Conservation (phyloP, 2,113 vertebrate genomes). For the Caranx melampygus region DNA sequence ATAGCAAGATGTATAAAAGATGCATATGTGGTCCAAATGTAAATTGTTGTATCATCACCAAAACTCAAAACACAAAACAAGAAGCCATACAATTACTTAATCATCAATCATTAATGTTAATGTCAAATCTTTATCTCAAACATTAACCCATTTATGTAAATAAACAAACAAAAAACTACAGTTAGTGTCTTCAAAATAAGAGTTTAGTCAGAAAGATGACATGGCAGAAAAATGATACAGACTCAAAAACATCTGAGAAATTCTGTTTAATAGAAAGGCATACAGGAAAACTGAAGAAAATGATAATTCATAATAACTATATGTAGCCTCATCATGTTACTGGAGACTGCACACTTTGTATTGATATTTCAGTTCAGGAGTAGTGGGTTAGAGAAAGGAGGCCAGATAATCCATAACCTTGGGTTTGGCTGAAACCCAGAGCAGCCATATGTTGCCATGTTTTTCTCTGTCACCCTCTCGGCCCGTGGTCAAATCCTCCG, state of each 20-base stretch:
- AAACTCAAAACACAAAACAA: not conserved
- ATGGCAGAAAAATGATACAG: not conserved
- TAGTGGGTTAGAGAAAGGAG: constrained; percentile 1
- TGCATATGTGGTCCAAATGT: not conserved
- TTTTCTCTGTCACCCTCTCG: constrained; percentile 38
- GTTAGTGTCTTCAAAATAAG: no score
- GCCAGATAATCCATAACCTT: constrained; percentile 32
- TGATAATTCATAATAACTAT: not conserved
- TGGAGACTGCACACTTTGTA: not conserved
- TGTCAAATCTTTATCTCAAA: not conserved
- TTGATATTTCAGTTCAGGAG: not conserved
- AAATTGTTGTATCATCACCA: not conserved
- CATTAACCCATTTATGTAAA: no score
- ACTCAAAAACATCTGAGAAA: no score
- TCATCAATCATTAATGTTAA: not conserved
- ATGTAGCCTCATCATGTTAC: not conserved
- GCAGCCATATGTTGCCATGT: constrained; percentile 57
- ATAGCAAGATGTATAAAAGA: not conserved
- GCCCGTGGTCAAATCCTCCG: constrained; percentile 29
- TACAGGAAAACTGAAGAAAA: not conserved
- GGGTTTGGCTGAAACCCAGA: constrained; percentile 45
- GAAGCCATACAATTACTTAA: not conserved
- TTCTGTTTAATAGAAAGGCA: not conserved
- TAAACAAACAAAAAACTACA: no score
- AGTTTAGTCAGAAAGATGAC: no score